Evolutionary conservation across 30 jellyfish, hydroid and myxozoan species (phyloP), one percentile per base, ranked within the genome.

Genomic region (Turritopsis dohrnii): DNA sequence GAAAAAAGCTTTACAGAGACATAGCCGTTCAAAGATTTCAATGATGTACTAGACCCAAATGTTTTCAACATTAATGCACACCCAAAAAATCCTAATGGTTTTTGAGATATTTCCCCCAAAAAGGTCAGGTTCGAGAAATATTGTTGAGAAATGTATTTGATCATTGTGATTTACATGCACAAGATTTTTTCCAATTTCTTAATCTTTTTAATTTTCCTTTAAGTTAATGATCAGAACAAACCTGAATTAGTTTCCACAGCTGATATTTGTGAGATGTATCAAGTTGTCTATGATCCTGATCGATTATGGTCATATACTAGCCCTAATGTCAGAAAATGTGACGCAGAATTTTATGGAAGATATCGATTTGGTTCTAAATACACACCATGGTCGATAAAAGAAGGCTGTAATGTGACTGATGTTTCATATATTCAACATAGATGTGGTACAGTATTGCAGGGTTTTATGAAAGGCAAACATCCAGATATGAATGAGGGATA

Each of bases 361-460:
- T 91, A 91, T 79, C 89, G 97, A 9, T 91, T 91, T 77, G 97
- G 96, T 18, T 65, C 91, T 65, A 72, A 84, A 28, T 85, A 72
- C 81, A 83, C 94, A 24, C 94, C 96, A 52, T 71, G 77, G 89
- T 17, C 87, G 66, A 85, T 85, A 29, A 87, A 76, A 66, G 83
- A 54, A 0, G 89, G 89, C 0, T 74, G 90, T n/a, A 74, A 66
- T 71, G 22, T 79, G 8, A n/a, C 90, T 0, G 92, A 85, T 53
- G 41, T 28, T 22, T 28, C 52, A 7, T 25, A 17, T 0, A 41
- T 52, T 16, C 29, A 66, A 22, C 82, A 87, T 74, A 27, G 87
- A 74, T 91, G 97, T 81, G 97, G 97, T 5, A 29, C 96, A 17
- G 75, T 28, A 31, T 83, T 77, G 79, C 96, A 91, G 79, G 97